Evolutionary conservation across 2,113 vertebrate species (phyloP), one percentile per base, ranked within the genome.

Genomic region (Falco punctatus): DNA sequence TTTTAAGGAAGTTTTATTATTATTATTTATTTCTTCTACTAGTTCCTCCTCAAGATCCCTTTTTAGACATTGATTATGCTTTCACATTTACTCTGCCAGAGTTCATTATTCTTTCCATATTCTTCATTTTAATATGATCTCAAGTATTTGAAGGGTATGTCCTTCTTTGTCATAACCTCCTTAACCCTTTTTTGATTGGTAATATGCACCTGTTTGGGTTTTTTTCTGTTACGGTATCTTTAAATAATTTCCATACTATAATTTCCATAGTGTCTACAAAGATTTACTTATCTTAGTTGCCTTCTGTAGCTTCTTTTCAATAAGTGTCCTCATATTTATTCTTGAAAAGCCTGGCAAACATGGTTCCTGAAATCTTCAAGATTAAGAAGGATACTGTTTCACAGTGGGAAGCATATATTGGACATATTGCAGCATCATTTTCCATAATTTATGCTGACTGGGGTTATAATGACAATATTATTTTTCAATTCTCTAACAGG

Each of bases 371-470:
- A 93, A 92, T 92, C 89, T 75, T 95, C 54, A 84, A 71, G 77
- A 95, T 91, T 88, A 90, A 88, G 77, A 70, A 72, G 35, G 81
- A 82, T 91, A 79, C 86, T 80, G 14, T 90, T 88, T 96, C 84
- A 85, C 66, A 86, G 71, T 81, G 21, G 90, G 81, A 92, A 81
- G 67, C 57, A 79, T 55, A 62, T 85, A 93, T 40, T 15, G 12
- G 72, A 83, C 44, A 51, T 96, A 90, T 22, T 84, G 77, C 49
- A 83, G 49, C 84, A 94, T 84, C 92, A 77, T 89, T 90, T 90
- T 92, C 71, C 72, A 66, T 96, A 95, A 94, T 92, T 83, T 96
- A 88, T 93, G 86, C 55, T 90, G 85, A 66, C 91, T 85, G 81
- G 11, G 35, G 35, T 87, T 93, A 72, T 92, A 96, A 93, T 85